phyloP scores from a whole-genome alignment of 2,797 vertebrate genomes.

The Lycodopsis pacificus region DNA sequence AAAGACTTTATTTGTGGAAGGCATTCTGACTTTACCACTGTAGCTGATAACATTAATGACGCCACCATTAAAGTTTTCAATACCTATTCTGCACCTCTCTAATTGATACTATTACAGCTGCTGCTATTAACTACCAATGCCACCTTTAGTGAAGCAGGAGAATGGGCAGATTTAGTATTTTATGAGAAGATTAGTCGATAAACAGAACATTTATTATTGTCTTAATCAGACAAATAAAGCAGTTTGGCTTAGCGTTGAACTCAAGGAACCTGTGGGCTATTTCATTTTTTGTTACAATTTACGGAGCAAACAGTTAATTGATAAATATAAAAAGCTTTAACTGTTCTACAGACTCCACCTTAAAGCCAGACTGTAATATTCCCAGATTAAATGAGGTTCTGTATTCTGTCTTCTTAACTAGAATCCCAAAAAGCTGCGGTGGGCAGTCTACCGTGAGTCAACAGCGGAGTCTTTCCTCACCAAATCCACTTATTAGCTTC shows the following conservation, averaged over 20 bases:
- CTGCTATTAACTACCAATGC: background rate
- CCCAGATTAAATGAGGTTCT: background rate
- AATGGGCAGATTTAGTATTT: background rate
- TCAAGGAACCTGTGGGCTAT: background rate
- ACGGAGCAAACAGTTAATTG: background rate
- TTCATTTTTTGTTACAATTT: background rate
- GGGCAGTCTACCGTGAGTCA: constrained; percentile 18
- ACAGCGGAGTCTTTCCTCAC: constrained; percentile 7
- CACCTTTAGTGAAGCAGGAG: background rate
- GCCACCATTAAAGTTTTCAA: background rate
- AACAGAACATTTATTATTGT: background rate
- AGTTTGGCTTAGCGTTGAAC: background rate
- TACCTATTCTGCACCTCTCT: background rate
- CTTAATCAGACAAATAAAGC: background rate
- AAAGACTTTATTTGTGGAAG: background rate
- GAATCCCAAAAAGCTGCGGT: constrained; percentile 1
- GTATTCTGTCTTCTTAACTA: background rate
- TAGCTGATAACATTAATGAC: background rate
- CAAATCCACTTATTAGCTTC: constrained; percentile 19
- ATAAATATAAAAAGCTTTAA: background rate
- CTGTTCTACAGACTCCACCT: background rate
- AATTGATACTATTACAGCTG: background rate
- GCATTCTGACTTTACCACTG: background rate
- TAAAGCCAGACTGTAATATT: background rate
- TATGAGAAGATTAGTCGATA: background rate